Percentiles rank a stretch among this genome's conserved stretches.
Evolutionary conservation across 1,140 invertebrate genomes (phyloP).

Genomic region (Macrostomum lignano): DNA sequence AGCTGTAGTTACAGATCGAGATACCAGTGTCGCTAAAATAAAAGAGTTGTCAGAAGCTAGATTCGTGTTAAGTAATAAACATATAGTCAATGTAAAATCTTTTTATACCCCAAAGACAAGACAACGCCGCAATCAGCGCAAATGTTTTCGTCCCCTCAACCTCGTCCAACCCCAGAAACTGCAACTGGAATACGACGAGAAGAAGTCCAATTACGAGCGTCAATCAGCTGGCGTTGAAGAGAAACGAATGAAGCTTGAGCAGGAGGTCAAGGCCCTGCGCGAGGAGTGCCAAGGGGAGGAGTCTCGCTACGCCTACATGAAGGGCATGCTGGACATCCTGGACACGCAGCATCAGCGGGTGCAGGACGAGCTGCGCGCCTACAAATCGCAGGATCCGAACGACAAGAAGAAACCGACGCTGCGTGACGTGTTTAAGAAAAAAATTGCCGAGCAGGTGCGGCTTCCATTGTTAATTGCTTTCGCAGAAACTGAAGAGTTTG

Average conservation of each 20-base stretch:
- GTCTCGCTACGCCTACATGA: conserved; percentile 27
- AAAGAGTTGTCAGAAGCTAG: too few species aligned
- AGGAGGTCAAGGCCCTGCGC: conserved; percentile 29
- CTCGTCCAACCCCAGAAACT: conserved; percentile 22
- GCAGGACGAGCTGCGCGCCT: conserved; percentile 32
- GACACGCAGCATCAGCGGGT: conserved; percentile 28
- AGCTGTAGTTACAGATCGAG: too few species aligned
- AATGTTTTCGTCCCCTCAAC: not conserved
- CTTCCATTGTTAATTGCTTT: conserved; percentile 8
- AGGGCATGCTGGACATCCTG: conserved; percentile 26
- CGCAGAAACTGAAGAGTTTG: too few species aligned
- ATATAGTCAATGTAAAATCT: too few species aligned
- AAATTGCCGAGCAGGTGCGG: not conserved
- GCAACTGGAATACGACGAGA: conserved; percentile 33
- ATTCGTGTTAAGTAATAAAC: too few species aligned
- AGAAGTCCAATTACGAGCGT: conserved; percentile 33
- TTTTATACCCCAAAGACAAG: too few species aligned
- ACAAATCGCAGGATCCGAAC: conserved; percentile 26
- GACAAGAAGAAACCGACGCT: conserved; percentile 28
- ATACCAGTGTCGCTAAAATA: too few species aligned
- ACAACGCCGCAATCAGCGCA: not conserved
- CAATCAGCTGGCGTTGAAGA: conserved; percentile 32
- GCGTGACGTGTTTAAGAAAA: not conserved
- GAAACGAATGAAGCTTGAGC: conserved; percentile 32
- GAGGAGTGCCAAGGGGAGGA: conserved; percentile 30